Evolutionary conservation across 2,888 invertebrate species (phyloP).

Genomic region (Drosophila colorata): DNA sequence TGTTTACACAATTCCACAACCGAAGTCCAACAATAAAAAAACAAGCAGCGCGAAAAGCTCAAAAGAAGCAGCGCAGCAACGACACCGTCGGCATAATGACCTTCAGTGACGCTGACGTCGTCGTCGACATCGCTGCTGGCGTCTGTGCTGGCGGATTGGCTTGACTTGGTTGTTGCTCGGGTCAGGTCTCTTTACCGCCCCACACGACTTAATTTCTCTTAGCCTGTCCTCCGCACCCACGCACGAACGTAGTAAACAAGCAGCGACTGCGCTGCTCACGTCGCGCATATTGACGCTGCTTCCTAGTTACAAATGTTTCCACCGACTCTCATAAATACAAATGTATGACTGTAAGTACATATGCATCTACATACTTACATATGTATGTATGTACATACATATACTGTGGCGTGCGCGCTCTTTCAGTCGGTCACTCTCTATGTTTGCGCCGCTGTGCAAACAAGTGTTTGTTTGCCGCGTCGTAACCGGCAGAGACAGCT

Average conservation of each 20-base stretch:
- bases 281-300: slow-evolving; percentile 47
- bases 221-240: slow-evolving; percentile 19
- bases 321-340: slow-evolving; percentile 20
- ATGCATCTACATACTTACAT: background rate
- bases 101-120: slow-evolving; percentile 74
- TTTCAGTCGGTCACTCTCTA: slow-evolving; percentile 34
- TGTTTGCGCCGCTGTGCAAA: slow-evolving; percentile 73
- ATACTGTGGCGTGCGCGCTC: slow-evolving; percentile 23
- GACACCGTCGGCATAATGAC: slow-evolving; percentile 72
- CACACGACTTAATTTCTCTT: slow-evolving; percentile 68
- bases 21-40: slow-evolving; percentile 71
- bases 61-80: slow-evolving; percentile 51
- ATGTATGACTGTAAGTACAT: background rate
- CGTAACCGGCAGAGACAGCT: slow-evolving; percentile 37
- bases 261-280: slow-evolving; percentile 50
- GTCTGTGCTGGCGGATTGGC: slow-evolving; percentile 30
- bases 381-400: too few species aligned
- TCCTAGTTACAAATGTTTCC: slow-evolving; percentile 76
- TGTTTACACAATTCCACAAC: slow-evolving; percentile 78
- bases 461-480: slow-evolving; percentile 78
- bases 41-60: slow-evolving; percentile 62
- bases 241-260: slow-evolving; percentile 72
- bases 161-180: slow-evolving; percentile 57
- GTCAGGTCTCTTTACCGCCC: slow-evolving; percentile 59
- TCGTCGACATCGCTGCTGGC: slow-evolving; percentile 35